A percentile compares a stretch with the other conserved stretches of the same genome.
Evolutionary conservation across 1,140 invertebrate genomes (phyloP).

Genomic region (Drosophila fuyamai): DNA sequence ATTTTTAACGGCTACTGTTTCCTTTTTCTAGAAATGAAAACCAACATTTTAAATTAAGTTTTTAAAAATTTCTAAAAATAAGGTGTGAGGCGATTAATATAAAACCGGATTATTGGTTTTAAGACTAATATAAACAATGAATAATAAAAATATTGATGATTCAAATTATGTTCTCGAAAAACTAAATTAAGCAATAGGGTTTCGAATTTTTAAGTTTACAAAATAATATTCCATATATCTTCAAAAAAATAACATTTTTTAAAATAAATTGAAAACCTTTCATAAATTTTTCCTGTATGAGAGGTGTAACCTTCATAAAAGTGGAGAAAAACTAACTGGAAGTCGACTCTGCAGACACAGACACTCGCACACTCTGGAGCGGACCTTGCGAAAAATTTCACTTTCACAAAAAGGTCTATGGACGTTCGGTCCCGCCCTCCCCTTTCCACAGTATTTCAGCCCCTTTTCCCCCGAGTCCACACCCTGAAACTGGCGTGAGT

Average conservation of each 20-base stretch:
- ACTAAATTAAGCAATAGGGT: too few relatives aligned
- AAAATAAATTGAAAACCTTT: not conserved
- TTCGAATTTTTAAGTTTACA: not conserved
- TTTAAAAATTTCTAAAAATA: too few relatives aligned
- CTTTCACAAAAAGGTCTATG: constrained; percentile 79
- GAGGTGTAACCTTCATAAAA: constrained; percentile 16
- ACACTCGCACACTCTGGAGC: constrained; percentile 18
- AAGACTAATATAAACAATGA: too few relatives aligned
- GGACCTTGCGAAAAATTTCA: constrained; percentile 65
- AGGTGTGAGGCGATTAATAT: too few relatives aligned
- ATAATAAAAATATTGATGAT: too few relatives aligned
- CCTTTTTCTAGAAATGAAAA: too few relatives aligned
- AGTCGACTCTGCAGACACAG: constrained; percentile 39
- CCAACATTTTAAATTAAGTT: too few relatives aligned
- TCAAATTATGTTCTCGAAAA: too few relatives aligned
- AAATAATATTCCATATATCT: not conserved
- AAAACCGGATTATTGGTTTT: too few relatives aligned
- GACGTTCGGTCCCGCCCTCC: constrained; percentile 39
- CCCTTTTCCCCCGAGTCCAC: constrained; percentile 1
- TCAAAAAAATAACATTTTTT: not conserved
- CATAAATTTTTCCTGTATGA: not conserved
- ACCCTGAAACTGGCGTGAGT: constrained; percentile 59
- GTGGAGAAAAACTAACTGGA: constrained; percentile 57
- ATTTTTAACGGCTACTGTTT: too few relatives aligned
- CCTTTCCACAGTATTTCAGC: not conserved